Base-by-base conservation (phyloP, 2,888 invertebrate species). In the Rhagonycha fulva region DNA sequence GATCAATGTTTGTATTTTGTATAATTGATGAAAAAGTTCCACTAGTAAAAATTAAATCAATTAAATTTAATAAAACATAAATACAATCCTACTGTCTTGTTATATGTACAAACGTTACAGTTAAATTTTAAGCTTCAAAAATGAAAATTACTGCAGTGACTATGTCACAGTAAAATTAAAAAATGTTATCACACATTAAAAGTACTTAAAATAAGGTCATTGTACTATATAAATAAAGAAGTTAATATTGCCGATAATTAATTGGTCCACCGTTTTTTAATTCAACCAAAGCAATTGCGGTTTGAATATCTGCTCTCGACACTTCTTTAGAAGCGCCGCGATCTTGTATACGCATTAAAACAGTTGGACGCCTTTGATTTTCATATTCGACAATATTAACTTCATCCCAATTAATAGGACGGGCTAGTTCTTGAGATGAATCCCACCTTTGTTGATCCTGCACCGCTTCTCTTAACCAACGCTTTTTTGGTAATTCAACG, bases 281-380 rank as follows among this genome's bases (percentile, higher is more conserved):
- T 84, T 92, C 90, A 85, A 92, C 91, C 19, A 92, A 86, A 61
- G 92, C 92, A 83, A 92, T 88, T 61, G 92, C 92, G 23, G 91
- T 91, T 79, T 91, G 87, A 89, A 91, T 91, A 82, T 91, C 84
- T 84, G 87, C 86, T 76, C 83, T 84, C 0, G 86, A 85, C 72
- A 87, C 85, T 74, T 85, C 84, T 75, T 82, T 83, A 28, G 80
- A 79, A 4, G 83, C 78, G 5, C 81, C 80, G 14, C 77, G 76
- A 66, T 78, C 78, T 77, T 86, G 86, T 9, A 86, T 83, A 66
- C 89, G 86, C 84, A 90, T 90, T 19, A 91, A 81, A 26, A 91
- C 91, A 3, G 90, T 90, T 0, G 91, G 91, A 79, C 91, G 88
- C 63, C 87, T 88, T 76, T 89, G 88, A 76, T 90, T 90, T 76